Conservation (phyloP, 2,797 vertebrate species). For the Tenualosa thibaudeaui region DNA sequence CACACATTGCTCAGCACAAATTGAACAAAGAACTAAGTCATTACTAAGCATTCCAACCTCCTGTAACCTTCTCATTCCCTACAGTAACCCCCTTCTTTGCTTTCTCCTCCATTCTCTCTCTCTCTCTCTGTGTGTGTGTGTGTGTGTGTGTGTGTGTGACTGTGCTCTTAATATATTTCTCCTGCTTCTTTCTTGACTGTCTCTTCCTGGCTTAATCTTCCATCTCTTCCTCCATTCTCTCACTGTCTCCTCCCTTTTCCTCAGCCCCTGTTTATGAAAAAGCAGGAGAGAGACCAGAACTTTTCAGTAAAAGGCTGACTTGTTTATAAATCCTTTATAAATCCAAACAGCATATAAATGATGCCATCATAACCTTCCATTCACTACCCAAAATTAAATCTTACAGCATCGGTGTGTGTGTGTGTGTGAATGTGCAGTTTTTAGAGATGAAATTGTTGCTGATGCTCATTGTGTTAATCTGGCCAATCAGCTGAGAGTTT, state of each 20-base stretch:
- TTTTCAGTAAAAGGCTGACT: background rate
- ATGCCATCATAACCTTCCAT: background rate
- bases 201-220: background rate
- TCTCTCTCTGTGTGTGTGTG: background rate
- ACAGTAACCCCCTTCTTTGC: background rate
- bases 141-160: background rate
- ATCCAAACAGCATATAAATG: background rate
- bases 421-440: background rate
- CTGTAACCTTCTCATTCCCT: constrained; percentile 16
- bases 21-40: constrained; percentile 24
- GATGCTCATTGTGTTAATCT: constrained; percentile 16
- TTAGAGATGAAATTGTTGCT: background rate
- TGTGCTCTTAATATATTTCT: background rate
- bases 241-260: background rate
- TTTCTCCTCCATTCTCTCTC: background rate
- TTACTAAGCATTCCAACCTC: constrained; percentile 23
- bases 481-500: constrained; percentile 34
- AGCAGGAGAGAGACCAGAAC: background rate
- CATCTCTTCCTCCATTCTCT: background rate
- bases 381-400: background rate
- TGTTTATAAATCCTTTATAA: background rate
- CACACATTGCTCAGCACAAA: background rate
- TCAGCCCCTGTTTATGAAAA: background rate
- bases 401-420: background rate
- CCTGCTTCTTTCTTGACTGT: background rate